Evolutionary conservation across 2,797 vertebrate species (phyloP).

Genomic region (Enteromius radiatus): DNA sequence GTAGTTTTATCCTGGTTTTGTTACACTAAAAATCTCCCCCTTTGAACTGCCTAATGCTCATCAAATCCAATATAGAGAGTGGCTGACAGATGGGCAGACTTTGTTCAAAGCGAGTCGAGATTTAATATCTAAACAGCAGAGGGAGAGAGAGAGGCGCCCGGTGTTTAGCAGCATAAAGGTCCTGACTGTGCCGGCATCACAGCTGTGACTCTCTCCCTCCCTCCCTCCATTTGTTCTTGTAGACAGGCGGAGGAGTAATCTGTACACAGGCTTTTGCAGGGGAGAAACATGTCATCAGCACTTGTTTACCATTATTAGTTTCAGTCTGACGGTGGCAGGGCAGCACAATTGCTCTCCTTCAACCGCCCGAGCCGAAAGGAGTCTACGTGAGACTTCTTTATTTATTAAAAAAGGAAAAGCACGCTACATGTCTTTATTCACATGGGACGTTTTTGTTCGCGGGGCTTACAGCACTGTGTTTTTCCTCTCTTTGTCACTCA

Average conservation of each 20-base stretch:
- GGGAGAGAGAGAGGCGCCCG: slow-evolving; percentile 71
- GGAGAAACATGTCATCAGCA: slow-evolving; percentile 73
- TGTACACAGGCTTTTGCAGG: slow-evolving; percentile 60
- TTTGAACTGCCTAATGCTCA: slow-evolving; percentile 78
- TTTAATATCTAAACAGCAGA: slow-evolving; percentile 82
- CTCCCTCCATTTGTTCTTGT: slow-evolving; percentile 69
- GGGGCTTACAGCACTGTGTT: not conserved
- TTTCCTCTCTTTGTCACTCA: slow-evolving; percentile 43
- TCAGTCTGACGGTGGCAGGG: slow-evolving; percentile 60
- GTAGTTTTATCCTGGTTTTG: slow-evolving; percentile 56
- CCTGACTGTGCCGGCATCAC: slow-evolving; percentile 76
- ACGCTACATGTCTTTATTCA: slow-evolving; percentile 29
- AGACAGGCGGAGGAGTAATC: slow-evolving; percentile 67
- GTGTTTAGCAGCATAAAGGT: slow-evolving; percentile 72
- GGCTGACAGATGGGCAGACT: slow-evolving; percentile 82
- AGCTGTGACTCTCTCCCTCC: slow-evolving; percentile 76
- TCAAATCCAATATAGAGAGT: slow-evolving; percentile 77
- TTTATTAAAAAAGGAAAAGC: not conserved
- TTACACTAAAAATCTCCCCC: slow-evolving; percentile 74
- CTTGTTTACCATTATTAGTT: slow-evolving; percentile 76
- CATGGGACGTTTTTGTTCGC: slow-evolving; percentile 26
- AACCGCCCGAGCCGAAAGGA: slow-evolving; percentile 38
- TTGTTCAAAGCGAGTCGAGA: slow-evolving; percentile 80
- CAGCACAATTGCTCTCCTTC: slow-evolving; percentile 57
- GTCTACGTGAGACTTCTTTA: not conserved